Evolutionary conservation across 2,888 invertebrate species (phyloP).

Genomic region (Cynaeus angustus): DNA sequence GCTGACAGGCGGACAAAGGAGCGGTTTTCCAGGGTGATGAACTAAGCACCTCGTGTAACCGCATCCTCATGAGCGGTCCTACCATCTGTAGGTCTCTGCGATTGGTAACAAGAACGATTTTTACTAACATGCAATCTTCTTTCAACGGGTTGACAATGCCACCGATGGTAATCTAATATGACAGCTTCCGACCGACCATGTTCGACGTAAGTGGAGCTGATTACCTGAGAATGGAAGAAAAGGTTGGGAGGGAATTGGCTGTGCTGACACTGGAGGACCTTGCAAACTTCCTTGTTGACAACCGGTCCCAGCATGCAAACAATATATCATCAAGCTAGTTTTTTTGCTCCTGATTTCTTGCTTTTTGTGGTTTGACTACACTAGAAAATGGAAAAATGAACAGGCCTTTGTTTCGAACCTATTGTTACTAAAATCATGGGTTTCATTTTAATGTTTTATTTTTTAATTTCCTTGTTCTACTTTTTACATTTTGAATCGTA

Average conservation of each 20-base stretch:
- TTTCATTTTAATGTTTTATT: too few relatives aligned
- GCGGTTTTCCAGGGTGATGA: constrained; percentile 71
- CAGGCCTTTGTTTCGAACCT: too few relatives aligned
- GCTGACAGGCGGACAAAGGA: constrained; percentile 70
- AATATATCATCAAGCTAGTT: constrained; percentile 2
- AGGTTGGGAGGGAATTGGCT: constrained; percentile 37
- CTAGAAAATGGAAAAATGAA: background rate
- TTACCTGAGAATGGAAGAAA: constrained; percentile 49
- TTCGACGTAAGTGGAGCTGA: constrained; percentile 49
- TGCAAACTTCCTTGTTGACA: constrained; percentile 29
- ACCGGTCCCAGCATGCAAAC: constrained; percentile 3
- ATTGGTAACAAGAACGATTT: constrained; percentile 27
- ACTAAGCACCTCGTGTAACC: constrained; percentile 69
- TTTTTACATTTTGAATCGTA: too few relatives aligned
- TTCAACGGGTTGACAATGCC: constrained; percentile 49
- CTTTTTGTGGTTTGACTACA: background rate
- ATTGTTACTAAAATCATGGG: too few relatives aligned
- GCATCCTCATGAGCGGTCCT: constrained; percentile 59
- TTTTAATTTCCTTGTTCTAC: too few relatives aligned
- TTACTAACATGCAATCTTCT: constrained; percentile 56
- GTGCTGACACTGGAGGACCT: constrained; percentile 18
- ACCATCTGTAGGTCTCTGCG: constrained; percentile 41
- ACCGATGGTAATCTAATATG: constrained; percentile 58
- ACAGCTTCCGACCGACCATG: constrained; percentile 57
- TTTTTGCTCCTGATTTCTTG: background rate